phyloP scores from a whole-genome alignment of 1,140 invertebrate species.

The Argopecten irradians region DNA sequence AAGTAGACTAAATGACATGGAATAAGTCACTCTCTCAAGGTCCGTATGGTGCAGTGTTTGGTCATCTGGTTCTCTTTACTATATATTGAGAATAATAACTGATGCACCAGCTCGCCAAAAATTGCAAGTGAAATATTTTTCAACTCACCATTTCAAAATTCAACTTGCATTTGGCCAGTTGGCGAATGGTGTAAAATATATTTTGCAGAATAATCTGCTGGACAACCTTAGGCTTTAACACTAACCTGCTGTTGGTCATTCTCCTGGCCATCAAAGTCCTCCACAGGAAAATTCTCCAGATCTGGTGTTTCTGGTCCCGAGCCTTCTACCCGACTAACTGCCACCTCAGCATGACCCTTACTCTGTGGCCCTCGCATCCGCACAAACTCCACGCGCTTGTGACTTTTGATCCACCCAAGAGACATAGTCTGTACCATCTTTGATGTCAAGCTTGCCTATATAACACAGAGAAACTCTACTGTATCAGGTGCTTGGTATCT shows the following conservation, averaged over 20 bases:
- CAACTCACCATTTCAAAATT: too few species aligned
- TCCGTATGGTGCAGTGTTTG: too few species aligned
- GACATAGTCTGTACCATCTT: conserved; percentile 98
- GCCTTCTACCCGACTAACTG: conserved; percentile 92
- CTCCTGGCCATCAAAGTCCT: conserved; percentile 71
- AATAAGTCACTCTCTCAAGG: too few species aligned
- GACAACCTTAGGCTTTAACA: background rate
- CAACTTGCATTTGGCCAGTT: too few species aligned
- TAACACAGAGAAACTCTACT: conserved; percentile 27
- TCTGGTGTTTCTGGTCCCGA: conserved; percentile 90
- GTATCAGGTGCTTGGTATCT: too few species aligned
- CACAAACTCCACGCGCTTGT: conserved; percentile 95
- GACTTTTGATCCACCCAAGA: conserved; percentile 87
- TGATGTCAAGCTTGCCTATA: conserved; percentile 93
- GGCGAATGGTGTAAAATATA: too few species aligned
- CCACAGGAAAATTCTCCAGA: conserved; percentile 79
- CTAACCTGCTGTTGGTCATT: conserved; percentile 57
- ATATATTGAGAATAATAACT: too few species aligned
- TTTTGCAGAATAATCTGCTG: too few species aligned
- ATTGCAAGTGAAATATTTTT: too few species aligned
- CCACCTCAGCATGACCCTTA: conserved; percentile 99
- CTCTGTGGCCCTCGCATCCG: conserved; percentile 97
- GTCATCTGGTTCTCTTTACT: too few species aligned
- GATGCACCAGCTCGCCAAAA: too few species aligned
- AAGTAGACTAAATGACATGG: too few species aligned